Evolutionary conservation across 37 sponge, comb jelly and placozoan species (phyloP), one percentile per base, ranked within the genome.

Genomic region (Chondrosia reniformis): DNA sequence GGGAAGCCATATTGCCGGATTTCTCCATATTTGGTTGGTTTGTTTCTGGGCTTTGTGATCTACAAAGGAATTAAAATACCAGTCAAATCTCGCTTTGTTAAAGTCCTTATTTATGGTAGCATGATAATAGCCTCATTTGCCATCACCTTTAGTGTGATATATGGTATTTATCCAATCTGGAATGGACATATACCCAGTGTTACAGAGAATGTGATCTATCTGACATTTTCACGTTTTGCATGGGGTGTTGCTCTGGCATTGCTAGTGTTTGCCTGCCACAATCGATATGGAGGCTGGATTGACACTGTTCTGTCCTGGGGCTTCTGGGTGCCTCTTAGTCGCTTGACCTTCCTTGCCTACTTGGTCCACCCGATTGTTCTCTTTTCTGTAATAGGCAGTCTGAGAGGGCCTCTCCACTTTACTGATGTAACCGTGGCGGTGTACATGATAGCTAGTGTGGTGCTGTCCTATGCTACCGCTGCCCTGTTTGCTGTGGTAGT

Each of bases 311-410:
- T 96, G 46, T 90, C 94, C 7, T 81, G 89, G 89, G 52, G 74
- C 45, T 63, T 93, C 31, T 96, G 97, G 97, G 76, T 90, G 6
- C 97, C 97, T 0, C 84, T 93, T 12, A 82, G 94, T 74, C 88
- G 97, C n/a, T 73, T 93, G 40, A 85, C 97, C 19, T 93, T 82
- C 64, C 76, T 27, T 49, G 91, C 94, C 30, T 96, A 96, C 63
- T 89, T 96, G 27, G 45, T 90, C 2, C 97, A 96, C 43, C 91
- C 87, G 15, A 54, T 93, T 56, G 72, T 96, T 0, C 81, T 96
- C 54, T 52, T 27, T 31, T 58, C 87, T 2, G 42, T 89, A 12
- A 75, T 74, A 32, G 52, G 46, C 13, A 44, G 62, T 0, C 32
- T 74, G 21, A 37, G 90, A 30, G 41, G n/a, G 0, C 49, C 86